Conservation (phyloP, 1,140 invertebrate species). For the Ceratitis capitata region DNA sequence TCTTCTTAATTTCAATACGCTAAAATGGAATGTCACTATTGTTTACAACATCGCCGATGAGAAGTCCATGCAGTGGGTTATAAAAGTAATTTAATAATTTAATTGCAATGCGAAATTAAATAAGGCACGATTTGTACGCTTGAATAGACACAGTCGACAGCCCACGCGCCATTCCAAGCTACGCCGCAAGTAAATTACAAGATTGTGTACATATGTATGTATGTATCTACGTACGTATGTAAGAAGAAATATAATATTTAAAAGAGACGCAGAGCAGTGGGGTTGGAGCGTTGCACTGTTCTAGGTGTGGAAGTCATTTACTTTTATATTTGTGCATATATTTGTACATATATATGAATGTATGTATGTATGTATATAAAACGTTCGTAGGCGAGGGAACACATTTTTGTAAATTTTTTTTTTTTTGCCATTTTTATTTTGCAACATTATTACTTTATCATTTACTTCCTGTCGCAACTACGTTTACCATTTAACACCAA, state of each 20-base stretch:
- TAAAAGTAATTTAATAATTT: constrained; percentile 5
- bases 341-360: no score
- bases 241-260: neutral
- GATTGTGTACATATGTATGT: neutral
- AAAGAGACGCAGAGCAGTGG: neutral
- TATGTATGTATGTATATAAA: neutral
- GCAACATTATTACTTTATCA: neutral
- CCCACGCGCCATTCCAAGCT: neutral
- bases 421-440: neutral
- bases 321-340: no score
- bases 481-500: neutral
- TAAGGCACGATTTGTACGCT: neutral
- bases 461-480: neutral
- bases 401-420: neutral
- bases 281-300: no score
- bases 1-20: no score
- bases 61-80: neutral
- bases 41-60: no score
- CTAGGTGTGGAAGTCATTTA: no score
- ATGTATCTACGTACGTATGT: neutral
- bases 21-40: no score
- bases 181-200: neutral
- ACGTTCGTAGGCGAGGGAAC: neutral
- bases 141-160: neutral
- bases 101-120: constrained; percentile 8